phyloP scores from a whole-genome alignment of 2,888 invertebrate species.

The Tethea ocularis region DNA sequence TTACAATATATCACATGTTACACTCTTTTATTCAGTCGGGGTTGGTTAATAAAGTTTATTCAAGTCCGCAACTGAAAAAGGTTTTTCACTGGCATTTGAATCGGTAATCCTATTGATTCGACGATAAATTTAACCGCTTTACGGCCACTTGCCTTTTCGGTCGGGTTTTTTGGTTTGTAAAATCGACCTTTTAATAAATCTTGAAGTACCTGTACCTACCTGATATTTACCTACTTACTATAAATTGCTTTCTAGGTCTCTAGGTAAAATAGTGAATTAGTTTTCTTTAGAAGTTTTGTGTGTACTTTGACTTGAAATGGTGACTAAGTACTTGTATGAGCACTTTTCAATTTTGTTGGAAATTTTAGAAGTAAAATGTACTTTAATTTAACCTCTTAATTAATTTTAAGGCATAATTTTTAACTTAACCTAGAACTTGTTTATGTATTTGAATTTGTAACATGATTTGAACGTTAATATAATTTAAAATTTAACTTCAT shows the following conservation, averaged over 20 bases:
- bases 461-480: no score
- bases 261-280: background rate
- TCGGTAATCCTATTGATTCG: slow-evolving; percentile 2
- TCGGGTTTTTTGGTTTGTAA: background rate
- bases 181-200: background rate
- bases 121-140: background rate
- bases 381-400: no score
- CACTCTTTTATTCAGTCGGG: background rate
- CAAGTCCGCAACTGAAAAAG: background rate
- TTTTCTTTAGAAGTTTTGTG: background rate
- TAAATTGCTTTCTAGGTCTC: background rate
- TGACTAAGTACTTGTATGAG: background rate
- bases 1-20: background rate
- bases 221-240: background rate
- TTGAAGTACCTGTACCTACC: background rate
- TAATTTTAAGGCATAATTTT: no score
- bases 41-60: background rate
- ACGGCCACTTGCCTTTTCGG: background rate
- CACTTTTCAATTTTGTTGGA: background rate
- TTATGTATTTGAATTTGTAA: no score
- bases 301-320: background rate
- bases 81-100: slow-evolving; percentile 1
- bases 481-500: no score
- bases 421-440: no score
- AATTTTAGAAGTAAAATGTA: no score